Base-by-base conservation (phyloP, 2,888 invertebrate species). In the Rhamphomyia laevipes region DNA sequence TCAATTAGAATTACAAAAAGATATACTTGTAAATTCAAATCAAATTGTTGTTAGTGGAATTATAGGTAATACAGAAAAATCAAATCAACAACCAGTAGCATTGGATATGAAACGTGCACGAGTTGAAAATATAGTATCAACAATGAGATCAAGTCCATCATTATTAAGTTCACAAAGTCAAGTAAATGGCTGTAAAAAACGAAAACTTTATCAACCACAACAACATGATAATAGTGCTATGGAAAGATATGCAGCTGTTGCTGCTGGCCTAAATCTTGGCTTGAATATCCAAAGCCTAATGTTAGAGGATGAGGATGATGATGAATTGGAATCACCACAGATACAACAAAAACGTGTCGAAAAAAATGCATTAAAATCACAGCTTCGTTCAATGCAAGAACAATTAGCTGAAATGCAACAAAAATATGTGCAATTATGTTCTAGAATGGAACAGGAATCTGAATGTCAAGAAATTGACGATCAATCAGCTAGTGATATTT, bases 171-270 rank as follows among this genome's bases (percentile, higher is more conserved):
- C 80, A 1, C 82, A 84, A 67, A 58, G 66, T 13, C 68, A 67
- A 58, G 69, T 69, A 11, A 92, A 92, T 72, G 92, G 93, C 45
- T 93, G 92, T 72, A 93, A 93, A 70, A 96, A 96, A 71, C 80
- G 95, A 44, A 96, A 96, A 71, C 77, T 94, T 30, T 94, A 94
- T 66, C 92, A 93, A 63, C 95, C 95, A 12, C 92, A 93, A 69
- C 94, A 94, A 64, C 91, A 93, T 69, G 86, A 86, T 63, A 65
- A 67, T 55, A 76, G 77, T 49, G 79, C 79, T 27, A 80, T 77
- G 58, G 81, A 81, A 58, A 72, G 80, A n/a, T 74, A 74, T 60
- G 77, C 72, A 65, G 77, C 71, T 56, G 69, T 71, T 2, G 70
- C 70, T 2, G 75, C 74, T 3, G 75, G 76, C 43, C 68, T 77